A percentile compares a stretch with the other conserved stretches of the same genome.
These are phyloP conservation scores for Tyria jacobaeae DNA, from an alignment of 2,888 invertebrate genomes.

Conservation along the genomic window DNA sequence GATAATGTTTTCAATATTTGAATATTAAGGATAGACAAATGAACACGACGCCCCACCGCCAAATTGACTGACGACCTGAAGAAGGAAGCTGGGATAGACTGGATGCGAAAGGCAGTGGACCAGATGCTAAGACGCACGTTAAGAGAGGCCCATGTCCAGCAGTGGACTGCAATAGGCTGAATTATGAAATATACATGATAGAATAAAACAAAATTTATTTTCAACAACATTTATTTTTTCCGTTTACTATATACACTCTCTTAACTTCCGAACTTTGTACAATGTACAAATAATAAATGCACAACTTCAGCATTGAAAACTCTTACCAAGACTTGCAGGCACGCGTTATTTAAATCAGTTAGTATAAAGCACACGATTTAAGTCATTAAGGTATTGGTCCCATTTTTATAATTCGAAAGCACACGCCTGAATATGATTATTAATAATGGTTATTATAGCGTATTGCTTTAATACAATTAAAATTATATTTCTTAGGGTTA, in stretches of 20 bases:
- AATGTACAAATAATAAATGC: conserved; percentile 86
- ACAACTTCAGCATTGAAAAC: conserved; percentile 85
- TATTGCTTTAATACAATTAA: conserved; percentile 27
- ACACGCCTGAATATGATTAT: conserved; percentile 40
- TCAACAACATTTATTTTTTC: conserved; percentile 84
- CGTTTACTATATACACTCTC: conserved; percentile 73
- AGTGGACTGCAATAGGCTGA: too few species aligned
- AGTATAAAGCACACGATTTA: conserved; percentile 62
- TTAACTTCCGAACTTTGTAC: conserved; percentile 77
- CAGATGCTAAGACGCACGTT: too few species aligned
- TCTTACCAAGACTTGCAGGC: conserved; percentile 67
- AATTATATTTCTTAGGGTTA: conserved; percentile 30
- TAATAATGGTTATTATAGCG: conserved; percentile 18
- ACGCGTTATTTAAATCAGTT: conserved; percentile 63
- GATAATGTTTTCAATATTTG: too few species aligned
- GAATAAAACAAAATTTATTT: conserved; percentile 50
- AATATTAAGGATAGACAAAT: too few species aligned
- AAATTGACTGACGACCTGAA: too few species aligned
- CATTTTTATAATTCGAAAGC: conserved; percentile 68
- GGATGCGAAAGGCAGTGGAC: too few species aligned
- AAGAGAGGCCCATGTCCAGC: too few species aligned
- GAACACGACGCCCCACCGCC: too few species aligned
- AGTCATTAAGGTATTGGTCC: conserved; percentile 71
- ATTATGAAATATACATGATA: too few species aligned
- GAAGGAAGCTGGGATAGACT: too few species aligned